Percentiles rank a stretch among this genome's conserved stretches.
Evolutionary conservation across 2,797 vertebrate genomes (phyloP).

Genomic region (Pangasius mekongensis): DNA sequence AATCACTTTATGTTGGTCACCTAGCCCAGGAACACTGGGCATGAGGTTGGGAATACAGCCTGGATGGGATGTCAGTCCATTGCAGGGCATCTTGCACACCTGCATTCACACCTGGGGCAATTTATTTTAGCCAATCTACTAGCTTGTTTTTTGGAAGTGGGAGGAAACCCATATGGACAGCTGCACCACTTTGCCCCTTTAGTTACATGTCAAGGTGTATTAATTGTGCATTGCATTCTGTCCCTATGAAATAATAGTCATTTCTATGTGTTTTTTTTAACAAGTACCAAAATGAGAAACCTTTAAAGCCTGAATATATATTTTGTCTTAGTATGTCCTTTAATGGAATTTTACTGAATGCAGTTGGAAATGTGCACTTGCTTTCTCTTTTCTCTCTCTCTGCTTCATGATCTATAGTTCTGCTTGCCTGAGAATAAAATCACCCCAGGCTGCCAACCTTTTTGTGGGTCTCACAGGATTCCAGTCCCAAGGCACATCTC

Average conservation of each 20-base stretch:
- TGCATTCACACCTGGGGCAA: background rate
- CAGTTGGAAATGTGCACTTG: background rate
- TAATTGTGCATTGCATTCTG: background rate
- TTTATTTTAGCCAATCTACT: background rate
- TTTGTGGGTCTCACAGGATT: background rate
- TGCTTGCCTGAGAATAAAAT: background rate
- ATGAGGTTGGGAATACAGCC: background rate
- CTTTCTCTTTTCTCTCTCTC: background rate
- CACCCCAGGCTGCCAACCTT: background rate
- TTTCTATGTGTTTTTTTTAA: background rate
- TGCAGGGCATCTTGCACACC: background rate
- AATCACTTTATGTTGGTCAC: background rate
- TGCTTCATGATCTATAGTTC: background rate
- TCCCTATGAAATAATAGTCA: background rate
- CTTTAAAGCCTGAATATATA: background rate
- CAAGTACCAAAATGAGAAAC: background rate
- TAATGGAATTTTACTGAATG: background rate
- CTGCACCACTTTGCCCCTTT: background rate
- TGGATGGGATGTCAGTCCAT: background rate
- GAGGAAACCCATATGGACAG: background rate
- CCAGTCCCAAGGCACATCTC: background rate
- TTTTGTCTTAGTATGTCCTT: background rate
- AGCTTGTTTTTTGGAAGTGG: background rate
- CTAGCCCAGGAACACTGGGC: background rate
- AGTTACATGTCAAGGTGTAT: background rate